These are phyloP conservation scores for Cheilosia soror DNA, from an alignment of 2,888 invertebrate species.

Conservation along the genomic window DNA sequence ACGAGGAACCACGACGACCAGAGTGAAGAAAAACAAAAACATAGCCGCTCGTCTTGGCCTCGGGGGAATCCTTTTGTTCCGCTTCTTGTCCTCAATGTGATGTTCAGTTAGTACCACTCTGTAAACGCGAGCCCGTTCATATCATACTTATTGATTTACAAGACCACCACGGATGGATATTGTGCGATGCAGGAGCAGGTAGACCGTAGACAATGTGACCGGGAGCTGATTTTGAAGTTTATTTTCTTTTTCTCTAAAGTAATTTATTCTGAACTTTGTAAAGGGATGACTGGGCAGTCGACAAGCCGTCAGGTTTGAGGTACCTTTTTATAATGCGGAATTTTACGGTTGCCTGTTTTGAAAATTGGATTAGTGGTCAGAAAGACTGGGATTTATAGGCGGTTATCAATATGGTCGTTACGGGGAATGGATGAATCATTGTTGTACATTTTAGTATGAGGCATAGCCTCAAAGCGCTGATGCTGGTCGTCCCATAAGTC, in stretches of 20 bases:
- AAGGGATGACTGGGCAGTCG: slow-evolving; percentile 56
- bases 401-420: slow-evolving; percentile 31
- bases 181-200: slow-evolving; percentile 49
- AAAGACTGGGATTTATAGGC: slow-evolving; percentile 49
- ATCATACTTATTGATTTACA: slow-evolving; percentile 69
- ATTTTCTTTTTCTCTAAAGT: slow-evolving; percentile 31
- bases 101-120: slow-evolving; percentile 44
- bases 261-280: slow-evolving; percentile 67
- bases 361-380: slow-evolving; percentile 63
- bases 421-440: slow-evolving; percentile 36
- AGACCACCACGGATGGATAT: slow-evolving; percentile 68
- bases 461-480: not conserved
- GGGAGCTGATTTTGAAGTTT: slow-evolving; percentile 58
- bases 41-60: slow-evolving; percentile 42
- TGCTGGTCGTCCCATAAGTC: not conserved
- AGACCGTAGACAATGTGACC: slow-evolving; percentile 58
- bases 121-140: slow-evolving; percentile 30
- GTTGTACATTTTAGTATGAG: slow-evolving; percentile 1
- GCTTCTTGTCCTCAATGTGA: slow-evolving; percentile 60
- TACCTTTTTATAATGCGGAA: slow-evolving; percentile 47
- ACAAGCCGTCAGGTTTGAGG: slow-evolving; percentile 58
- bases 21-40: slow-evolving; percentile 38
- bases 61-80: slow-evolving; percentile 73
- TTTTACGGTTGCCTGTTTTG: slow-evolving; percentile 58
- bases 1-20: slow-evolving; percentile 33